Base-by-base conservation (phyloP, 2,888 invertebrate species). In the Leuctra nigra region DNA sequence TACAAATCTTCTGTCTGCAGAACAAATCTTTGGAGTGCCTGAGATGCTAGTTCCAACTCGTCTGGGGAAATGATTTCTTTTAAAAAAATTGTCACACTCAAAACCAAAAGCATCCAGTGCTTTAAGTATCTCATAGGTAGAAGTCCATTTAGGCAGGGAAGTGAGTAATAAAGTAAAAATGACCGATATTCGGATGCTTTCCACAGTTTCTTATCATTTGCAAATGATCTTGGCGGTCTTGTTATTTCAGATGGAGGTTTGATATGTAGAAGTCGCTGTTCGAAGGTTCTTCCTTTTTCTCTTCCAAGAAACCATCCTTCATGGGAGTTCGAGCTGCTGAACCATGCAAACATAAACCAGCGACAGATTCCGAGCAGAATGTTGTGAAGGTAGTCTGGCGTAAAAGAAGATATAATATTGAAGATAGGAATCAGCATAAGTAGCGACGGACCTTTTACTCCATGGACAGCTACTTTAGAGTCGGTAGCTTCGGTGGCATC, bases 101-200 rank as follows among this genome's bases (percentile, higher is more conserved):
- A 41, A 16, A 54, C 54, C n/a, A 54, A 29, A 1, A 54, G 41
- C 14, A 54, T 16, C 54, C 54, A 54, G 29, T n/a, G n/a, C n/a
- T n/a, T n/a, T n/a, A n/a, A n/a, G n/a, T n/a, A n/a, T n/a, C n/a
- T n/a, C n/a, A n/a, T n/a, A n/a, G n/a, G n/a, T n/a, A n/a, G n/a
- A n/a, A n/a, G n/a, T n/a, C n/a, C n/a, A n/a, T n/a, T n/a, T n/a
- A n/a, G n/a, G n/a, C n/a, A n/a, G n/a, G n/a, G n/a, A n/a, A n/a
- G n/a, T n/a, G n/a, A n/a, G n/a, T n/a, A n/a, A n/a, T n/a, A n/a
- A n/a, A n/a, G n/a, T n/a, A n/a, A n/a, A n/a, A n/a, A n/a, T n/a
- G n/a, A n/a, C n/a, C n/a, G n/a, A n/a, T n/a, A n/a, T n/a, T n/a
- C n/a, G n/a, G n/a, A n/a, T n/a, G n/a, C n/a, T n/a, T n/a, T n/a